phyloP scores from a whole-genome alignment of 2,113 vertebrate genomes.

The Siniperca chuatsi region DNA sequence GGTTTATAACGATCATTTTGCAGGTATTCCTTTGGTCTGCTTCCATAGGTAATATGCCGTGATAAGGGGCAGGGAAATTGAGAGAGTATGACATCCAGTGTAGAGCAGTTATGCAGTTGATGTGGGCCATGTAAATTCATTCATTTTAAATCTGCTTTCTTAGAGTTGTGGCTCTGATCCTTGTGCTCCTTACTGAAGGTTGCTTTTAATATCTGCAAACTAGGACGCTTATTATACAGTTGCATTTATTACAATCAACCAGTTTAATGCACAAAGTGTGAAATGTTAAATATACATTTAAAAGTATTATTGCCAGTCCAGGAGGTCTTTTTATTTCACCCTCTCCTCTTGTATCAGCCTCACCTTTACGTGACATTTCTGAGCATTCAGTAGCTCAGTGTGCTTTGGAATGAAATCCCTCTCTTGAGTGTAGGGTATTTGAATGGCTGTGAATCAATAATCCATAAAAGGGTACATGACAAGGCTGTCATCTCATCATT shows the following conservation, averaged over 20 bases:
- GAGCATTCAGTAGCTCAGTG: slow-evolving; percentile 22
- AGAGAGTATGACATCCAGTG: neutral
- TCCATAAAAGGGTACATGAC: slow-evolving; percentile 40
- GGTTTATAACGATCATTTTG: neutral
- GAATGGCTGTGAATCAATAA: slow-evolving; percentile 46
- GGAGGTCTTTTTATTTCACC: neutral
- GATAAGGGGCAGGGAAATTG: neutral
- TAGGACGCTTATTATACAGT: neutral
- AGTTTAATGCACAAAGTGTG: neutral
- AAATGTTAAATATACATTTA: neutral
- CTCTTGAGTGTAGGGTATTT: slow-evolving; percentile 3
- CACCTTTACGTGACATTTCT: slow-evolving; percentile 47
- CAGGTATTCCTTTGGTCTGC: neutral
- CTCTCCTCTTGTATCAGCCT: neutral
- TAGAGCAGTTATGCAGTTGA: neutral
- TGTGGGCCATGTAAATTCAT: neutral
- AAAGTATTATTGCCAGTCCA: neutral
- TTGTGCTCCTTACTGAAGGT: neutral
- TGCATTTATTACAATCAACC: neutral
- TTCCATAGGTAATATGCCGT: neutral
- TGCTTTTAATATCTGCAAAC: neutral
- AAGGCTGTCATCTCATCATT: slow-evolving; percentile 41
- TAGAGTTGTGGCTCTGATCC: neutral
- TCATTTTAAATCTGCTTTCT: neutral
- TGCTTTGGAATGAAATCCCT: slow-evolving; percentile 22